Evolutionary conservation across 2,888 invertebrate species (phyloP).

Genomic region (Caenorhabditis sulstoni): DNA sequence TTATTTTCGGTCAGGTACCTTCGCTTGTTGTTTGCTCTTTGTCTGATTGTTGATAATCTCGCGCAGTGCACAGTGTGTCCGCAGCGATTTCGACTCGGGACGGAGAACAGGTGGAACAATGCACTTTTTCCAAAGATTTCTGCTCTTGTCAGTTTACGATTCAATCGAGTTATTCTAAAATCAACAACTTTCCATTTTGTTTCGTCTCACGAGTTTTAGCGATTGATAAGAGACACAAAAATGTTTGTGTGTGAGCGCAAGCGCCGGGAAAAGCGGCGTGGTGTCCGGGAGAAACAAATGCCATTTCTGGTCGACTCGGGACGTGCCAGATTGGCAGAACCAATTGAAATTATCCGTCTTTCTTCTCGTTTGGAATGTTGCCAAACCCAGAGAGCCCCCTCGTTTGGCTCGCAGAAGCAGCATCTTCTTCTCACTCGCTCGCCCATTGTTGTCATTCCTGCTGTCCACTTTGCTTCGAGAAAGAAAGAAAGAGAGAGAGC

Average conservation of each 20-base stretch:
- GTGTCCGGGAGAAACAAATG: conserved; percentile 24
- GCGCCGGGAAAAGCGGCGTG: not conserved
- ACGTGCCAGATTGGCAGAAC: conserved; percentile 37
- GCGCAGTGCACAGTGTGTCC: conserved; percentile 14
- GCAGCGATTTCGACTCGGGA: not conserved
- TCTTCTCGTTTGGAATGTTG: conserved; percentile 27
- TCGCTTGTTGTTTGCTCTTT: conserved; percentile 42
- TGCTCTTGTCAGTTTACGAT: not conserved
- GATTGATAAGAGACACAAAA: conserved; percentile 29
- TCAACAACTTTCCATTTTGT: conserved; percentile 26
- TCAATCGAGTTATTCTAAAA: not conserved
- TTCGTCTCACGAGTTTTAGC: conserved; percentile 10
- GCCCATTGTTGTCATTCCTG: conserved; percentile 18
- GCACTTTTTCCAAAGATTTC: conserved; percentile 7
- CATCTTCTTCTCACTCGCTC: conserved; percentile 2
- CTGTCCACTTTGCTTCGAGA: conserved; percentile 7
- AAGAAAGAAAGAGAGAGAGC: no score
- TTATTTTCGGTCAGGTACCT: conserved; percentile 5
- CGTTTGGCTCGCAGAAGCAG: no score
- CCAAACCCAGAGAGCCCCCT: conserved; percentile 13
- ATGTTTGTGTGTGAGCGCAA: conserved; percentile 20
- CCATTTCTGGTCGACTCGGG: conserved; percentile 45
- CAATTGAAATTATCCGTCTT: conserved; percentile 55
- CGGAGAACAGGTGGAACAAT: conserved; percentile 1
- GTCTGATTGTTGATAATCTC: conserved; percentile 56